Base-by-base conservation (phyloP, 1,140 invertebrate species). In the Drosophila sulfurigaster region DNA sequence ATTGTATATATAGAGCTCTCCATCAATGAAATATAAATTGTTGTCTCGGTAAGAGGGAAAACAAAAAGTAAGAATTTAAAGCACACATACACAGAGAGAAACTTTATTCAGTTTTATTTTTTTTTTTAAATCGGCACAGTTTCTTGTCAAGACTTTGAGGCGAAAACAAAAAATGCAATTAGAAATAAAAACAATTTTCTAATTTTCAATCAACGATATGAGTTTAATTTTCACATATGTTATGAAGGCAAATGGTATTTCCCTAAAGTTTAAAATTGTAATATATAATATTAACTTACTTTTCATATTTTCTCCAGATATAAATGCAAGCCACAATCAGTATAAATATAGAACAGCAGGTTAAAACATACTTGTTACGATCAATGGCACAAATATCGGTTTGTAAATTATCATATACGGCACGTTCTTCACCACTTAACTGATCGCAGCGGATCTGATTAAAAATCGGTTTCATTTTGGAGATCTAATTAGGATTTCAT, bases 321-420 rank as follows among this genome's bases (percentile, higher is more conserved):
- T 69, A 85, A 38, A 81, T 25, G 16, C 66, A 81, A 35, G 56
- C 77, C 16, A 54, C 32, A 49, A 79, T 41, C 43, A 89, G 35
- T 30, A 79, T 13, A 30, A 69, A 28, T 32, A 85, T 85, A 62
- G 62, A 71, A 5, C 76, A 7, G 10, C 71, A 81, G 5, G 85
- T 78, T 58, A 79, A 68, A 16, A 81, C 49, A 28, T 69, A 82
- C 60, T 80, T 89, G 3, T 69, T 32, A 54, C 69, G 78, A 69
- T 76, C 69, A 54, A 89, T 81, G 54, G 68, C 85, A 69, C 85
- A 89, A 64, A 89, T 70, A 77, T 89, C 81, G 45, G 85, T 89
- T 46, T 68, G 65, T 25, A 89, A 63, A 69, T 79, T 78, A 60
- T 89, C 70, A 54, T 88, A 89, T 48, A 58, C 66, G 32, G 49